Percentiles rank a stretch among this genome's conserved stretches.
Evolutionary conservation across 2,113 vertebrate genomes (phyloP).

Genomic region (Alaudala cheleensis): DNA sequence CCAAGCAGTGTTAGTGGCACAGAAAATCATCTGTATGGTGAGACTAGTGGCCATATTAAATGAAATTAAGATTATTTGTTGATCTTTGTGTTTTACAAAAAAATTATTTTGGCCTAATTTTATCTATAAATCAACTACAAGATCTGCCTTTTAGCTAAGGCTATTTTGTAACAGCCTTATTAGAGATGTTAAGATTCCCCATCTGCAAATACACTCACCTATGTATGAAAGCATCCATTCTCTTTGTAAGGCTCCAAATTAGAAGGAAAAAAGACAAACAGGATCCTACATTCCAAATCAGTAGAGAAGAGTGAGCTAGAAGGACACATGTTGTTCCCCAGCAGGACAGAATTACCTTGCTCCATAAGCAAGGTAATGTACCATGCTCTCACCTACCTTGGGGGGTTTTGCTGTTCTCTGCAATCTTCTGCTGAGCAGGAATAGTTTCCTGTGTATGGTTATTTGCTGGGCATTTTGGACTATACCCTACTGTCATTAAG

Average conservation of each 20-base stretch:
- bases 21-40: not conserved
- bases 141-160: not conserved
- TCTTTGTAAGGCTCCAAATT: not conserved
- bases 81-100: not conserved
- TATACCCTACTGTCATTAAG: not conserved
- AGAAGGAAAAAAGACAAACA: not conserved
- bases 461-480: not conserved
- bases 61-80: not conserved
- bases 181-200: not conserved
- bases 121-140: not conserved
- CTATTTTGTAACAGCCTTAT: not conserved
- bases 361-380: not conserved
- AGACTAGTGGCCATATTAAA: not conserved
- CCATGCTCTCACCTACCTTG: not conserved
- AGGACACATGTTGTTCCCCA: not conserved
- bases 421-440: not conserved
- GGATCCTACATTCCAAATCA: not conserved
- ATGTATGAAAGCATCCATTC: not conserved
- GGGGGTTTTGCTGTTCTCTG: not conserved
- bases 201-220: not conserved
- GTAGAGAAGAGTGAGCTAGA: not conserved
- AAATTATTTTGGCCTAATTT: not conserved
- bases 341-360: not conserved
- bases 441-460: not conserved
- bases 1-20: not conserved